These are phyloP conservation scores for Raja brachyura DNA, from an alignment of 2,113 vertebrate genomes.

Conservation along the genomic window DNA sequence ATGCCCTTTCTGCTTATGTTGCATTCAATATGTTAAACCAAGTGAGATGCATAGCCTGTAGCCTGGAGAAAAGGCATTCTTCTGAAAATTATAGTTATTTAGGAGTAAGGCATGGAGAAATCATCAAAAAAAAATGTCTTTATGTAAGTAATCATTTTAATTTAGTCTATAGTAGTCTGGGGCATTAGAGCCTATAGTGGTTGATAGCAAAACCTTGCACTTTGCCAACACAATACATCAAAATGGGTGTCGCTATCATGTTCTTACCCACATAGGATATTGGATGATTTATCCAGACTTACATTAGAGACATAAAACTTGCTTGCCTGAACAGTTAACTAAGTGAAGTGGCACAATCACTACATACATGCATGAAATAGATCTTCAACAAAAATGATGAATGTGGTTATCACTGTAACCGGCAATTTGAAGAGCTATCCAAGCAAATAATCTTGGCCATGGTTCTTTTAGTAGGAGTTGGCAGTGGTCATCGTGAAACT, in stretches of 20 bases:
- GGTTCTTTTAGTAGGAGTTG: not conserved
- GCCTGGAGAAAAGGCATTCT: not conserved
- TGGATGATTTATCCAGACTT: not conserved
- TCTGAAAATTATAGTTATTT: not conserved
- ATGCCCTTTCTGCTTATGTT: too few species aligned
- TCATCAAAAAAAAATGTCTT: not conserved
- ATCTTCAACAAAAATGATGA: not conserved
- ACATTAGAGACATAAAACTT: not conserved
- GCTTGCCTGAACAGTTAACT: not conserved
- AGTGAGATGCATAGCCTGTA: too few species aligned
- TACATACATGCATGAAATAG: not conserved
- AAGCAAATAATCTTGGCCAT: not conserved
- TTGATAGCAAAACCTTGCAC: not conserved
- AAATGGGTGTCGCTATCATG: not conserved
- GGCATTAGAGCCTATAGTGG: not conserved
- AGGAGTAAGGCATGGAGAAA: not conserved
- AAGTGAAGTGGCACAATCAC: not conserved
- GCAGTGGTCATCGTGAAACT: not conserved
- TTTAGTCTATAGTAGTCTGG: not conserved
- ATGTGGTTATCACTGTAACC: not conserved
- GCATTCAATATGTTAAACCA: too few species aligned
- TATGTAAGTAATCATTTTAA: not conserved
- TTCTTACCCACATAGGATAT: not conserved
- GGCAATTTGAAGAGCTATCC: not conserved
- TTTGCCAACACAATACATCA: not conserved